Evolutionary conservation across 2,888 invertebrate genomes (phyloP), one percentile per base, ranked within the genome.

Genomic region (Drosophila putrida): DNA sequence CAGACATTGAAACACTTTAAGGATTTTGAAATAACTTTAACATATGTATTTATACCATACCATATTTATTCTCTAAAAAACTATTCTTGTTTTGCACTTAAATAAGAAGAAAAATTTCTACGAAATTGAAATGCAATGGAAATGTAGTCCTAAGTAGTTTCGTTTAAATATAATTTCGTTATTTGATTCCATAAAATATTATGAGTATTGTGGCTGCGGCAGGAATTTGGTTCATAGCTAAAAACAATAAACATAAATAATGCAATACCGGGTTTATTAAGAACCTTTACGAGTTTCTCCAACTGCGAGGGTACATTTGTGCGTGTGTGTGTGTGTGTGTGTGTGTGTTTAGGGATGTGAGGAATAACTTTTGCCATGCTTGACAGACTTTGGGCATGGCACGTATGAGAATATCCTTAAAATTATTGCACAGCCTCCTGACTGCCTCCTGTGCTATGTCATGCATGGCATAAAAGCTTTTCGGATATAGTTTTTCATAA

Each of bases 401-500:
- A 59, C 41, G 49, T 41, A 15, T 46, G 31, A 36, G 75, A 50
- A 38, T 55, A 31, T 67, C 38, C 71, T 70, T 55, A 70, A 58
- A 73, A 70, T 71, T 64, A 71, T 71, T 71, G 71, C n/a, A 55
- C 35, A 54, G 43, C 33, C 49, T 49, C 41, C 25, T 36, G 15
- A 11, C 33, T 33, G 36, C 13, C 27, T 28, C 28, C 28, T 28
- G 28, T 6, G 8, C 28, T 5, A 27, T 33, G 35, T 11, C 9
- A 33, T 43, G 54, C 28, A 54, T 20, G 15, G 27, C 39, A 27
- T 50, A 62, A 60, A 60, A 67, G 55, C 55, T 51, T 55, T 47
- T 53, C 28, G 58, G 50, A 55, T 49, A 55, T 53, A 43, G 57
- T 68, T 64, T 73, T 78, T 41, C 59, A 68, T 68, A 77, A 72